Percentiles rank a stretch among this genome's conserved stretches.
phyloP scores from a whole-genome alignment of 2,888 invertebrate species.

The Cremastinae sp. region DNA sequence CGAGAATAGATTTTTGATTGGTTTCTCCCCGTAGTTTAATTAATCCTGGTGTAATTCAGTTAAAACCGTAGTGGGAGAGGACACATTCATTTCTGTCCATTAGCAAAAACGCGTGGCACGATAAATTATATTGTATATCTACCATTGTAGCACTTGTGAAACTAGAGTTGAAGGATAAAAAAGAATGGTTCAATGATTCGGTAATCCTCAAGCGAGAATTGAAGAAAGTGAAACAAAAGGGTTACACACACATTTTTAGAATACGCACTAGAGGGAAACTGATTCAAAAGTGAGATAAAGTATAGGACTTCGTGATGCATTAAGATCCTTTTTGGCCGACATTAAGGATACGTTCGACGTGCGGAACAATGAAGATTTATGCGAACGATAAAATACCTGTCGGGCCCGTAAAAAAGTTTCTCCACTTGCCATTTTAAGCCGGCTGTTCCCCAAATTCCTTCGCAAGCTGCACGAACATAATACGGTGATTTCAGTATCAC shows the following conservation, averaged over 20 bases:
- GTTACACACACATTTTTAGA: not conserved
- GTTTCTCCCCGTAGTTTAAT: not conserved
- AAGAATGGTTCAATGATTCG: slow-evolving; percentile 28
- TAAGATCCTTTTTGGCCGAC: slow-evolving; percentile 42
- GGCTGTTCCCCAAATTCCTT: slow-evolving; percentile 1
- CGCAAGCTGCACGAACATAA: slow-evolving; percentile 7
- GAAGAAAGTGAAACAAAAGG: not conserved
- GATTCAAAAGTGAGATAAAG: slow-evolving; percentile 28
- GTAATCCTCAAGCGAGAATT: not conserved
- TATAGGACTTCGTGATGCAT: slow-evolving; percentile 46
- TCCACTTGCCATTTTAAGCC: slow-evolving; percentile 29
- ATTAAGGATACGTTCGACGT: slow-evolving; percentile 57
- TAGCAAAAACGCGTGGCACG: slow-evolving; percentile 5
- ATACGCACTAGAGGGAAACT: not conserved
- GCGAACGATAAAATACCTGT: slow-evolving; percentile 57
- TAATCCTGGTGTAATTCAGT: not conserved
- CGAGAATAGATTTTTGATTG: slow-evolving; percentile 7
- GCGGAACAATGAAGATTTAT: slow-evolving; percentile 61
- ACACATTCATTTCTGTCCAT: slow-evolving; percentile 41
- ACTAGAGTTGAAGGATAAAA: slow-evolving; percentile 18
- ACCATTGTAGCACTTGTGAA: slow-evolving; percentile 5
- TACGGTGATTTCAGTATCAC: slow-evolving; percentile 21
- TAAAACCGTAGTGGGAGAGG: not conserved
- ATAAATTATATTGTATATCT: not conserved
- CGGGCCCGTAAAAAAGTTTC: slow-evolving; percentile 54